Conservation (phyloP, 2,113 vertebrate species). For the Centropus bengalensis region DNA sequence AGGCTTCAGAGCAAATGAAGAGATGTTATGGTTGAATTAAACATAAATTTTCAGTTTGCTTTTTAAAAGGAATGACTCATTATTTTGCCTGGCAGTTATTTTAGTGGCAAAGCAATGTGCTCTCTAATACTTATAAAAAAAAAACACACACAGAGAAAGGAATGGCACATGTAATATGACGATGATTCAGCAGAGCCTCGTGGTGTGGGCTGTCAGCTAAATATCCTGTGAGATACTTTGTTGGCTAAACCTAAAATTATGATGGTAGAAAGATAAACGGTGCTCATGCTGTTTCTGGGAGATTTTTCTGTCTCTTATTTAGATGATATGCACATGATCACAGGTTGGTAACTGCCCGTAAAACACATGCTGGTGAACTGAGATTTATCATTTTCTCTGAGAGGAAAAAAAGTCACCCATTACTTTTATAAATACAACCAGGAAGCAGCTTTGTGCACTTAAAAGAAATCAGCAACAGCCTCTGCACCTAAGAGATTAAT, state of each 20-base stretch:
- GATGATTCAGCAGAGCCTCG: neutral
- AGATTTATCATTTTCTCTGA: constrained; percentile 1
- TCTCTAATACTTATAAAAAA: neutral
- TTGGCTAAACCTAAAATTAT: neutral
- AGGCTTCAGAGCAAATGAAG: neutral
- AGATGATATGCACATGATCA: neutral
- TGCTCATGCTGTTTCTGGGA: neutral
- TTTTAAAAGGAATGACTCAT: neutral
- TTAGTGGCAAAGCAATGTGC: neutral
- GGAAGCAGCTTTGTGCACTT: neutral
- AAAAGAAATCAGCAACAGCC: neutral
- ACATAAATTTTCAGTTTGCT: neutral
- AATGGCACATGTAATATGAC: neutral
- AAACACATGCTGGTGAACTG: neutral
- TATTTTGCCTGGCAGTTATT: constrained; percentile 14
- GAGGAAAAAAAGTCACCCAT: neutral
- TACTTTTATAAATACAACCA: constrained; percentile 8
- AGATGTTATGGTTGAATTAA: neutral
- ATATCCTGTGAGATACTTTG: neutral
- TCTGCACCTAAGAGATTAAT: neutral
- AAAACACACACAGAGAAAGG: neutral
- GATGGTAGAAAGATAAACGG: neutral
- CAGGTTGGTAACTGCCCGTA: neutral
- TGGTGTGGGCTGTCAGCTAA: neutral
- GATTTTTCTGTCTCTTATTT: neutral